Base-by-base conservation (phyloP, 1,140 invertebrate genomes). In the Pectinophora gossypiella region DNA sequence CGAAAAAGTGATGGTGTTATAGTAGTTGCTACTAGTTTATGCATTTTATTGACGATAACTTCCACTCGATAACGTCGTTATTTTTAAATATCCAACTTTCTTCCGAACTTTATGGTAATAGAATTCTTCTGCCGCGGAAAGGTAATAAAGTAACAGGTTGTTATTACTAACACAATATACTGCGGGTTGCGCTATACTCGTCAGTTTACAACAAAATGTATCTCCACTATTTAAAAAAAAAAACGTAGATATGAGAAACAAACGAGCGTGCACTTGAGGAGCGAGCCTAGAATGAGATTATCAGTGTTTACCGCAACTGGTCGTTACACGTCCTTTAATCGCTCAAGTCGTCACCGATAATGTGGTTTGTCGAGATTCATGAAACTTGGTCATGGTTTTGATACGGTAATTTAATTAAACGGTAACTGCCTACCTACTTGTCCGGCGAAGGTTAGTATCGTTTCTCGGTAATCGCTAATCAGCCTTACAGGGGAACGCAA, bases 291-390 rank as follows among this genome's bases (percentile, higher is more conserved):
- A 82, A 72, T 81, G 77, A 84, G 76, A 82, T 82, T 85, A 85
- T 85, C 81, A 78, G 63, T 75, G 68, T 72, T 82, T 85, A 83
- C 80, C 79, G 68, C 71, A 70, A 65, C 62, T 68, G 68, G 76
- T 84, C 69, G 74, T 74, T 76, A 81, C 69, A 60, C 62, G 76
- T 81, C 78, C 77, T 81, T 84, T 82, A 81, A 84, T 84, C 74
- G 69, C 48, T 65, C 60, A 58, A 66, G 68, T 71, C 75, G 73
- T 83, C 76, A 76, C 72, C 70, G 81, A 85, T 85, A 82, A 67
- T 61, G 35, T 53, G 46, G 54, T 51, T 32, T 32, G 27, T 32
- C 9, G 9, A 32, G 27, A 32, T 32, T 32, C n/a, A 32, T 32
- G 27, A 32, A 32, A 32, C 27, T n/a, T 32, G 2, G 2, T 32